Evolutionary conservation across 1,140 invertebrate genomes (phyloP).

Genomic region (Yoshiicerus persimilis): DNA sequence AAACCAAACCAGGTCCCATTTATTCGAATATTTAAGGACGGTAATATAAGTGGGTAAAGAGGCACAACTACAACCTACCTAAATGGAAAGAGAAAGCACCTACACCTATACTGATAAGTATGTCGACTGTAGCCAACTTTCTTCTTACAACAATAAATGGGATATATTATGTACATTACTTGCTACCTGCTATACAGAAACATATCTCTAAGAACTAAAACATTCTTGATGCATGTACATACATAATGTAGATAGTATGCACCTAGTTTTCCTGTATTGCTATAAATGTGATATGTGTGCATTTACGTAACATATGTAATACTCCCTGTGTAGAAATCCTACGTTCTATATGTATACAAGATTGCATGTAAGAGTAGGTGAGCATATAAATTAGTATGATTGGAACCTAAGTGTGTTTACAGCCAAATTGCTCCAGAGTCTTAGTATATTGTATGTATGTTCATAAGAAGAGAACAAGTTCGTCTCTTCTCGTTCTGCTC

Average conservation of each 20-base stretch:
- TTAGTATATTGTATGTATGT: background rate
- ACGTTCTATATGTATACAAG: background rate
- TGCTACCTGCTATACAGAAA: background rate
- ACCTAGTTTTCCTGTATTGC: background rate
- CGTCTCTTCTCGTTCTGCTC: too few species aligned
- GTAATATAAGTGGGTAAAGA: background rate
- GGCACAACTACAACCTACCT: background rate
- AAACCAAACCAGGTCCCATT: background rate
- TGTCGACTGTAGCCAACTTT: background rate
- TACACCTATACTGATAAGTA: background rate
- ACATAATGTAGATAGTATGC: background rate
- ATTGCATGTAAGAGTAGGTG: background rate
- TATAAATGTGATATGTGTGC: background rate
- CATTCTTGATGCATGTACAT: background rate
- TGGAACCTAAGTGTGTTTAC: conserved; percentile 34
- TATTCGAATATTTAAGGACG: background rate
- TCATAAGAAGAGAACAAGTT: background rate
- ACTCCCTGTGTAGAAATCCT: background rate
- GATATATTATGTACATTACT: too few species aligned
- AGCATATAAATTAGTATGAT: conserved; percentile 35
- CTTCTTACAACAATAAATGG: background rate
- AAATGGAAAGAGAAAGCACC: background rate
- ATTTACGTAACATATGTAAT: background rate
- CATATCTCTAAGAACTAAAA: background rate
- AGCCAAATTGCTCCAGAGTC: conserved; percentile 28